A percentile compares a stretch with the other conserved stretches of the same genome.
Evolutionary conservation across 1,140 invertebrate genomes (phyloP).

Genomic region (Aleiodes sp.): DNA sequence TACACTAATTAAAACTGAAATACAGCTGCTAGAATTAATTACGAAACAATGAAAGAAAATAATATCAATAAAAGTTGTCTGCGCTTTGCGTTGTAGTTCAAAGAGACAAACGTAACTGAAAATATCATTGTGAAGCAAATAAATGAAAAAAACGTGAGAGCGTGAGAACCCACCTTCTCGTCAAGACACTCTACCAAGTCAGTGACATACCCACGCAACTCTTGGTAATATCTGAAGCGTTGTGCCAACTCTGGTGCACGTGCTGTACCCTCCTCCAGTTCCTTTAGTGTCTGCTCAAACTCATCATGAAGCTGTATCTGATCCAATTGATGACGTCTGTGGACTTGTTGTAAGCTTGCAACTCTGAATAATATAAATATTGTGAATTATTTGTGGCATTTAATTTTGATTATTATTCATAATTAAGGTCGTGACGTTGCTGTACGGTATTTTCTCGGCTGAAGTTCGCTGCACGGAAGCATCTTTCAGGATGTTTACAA

Average conservation of each 20-base stretch:
- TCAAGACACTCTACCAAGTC: constrained; percentile 97
- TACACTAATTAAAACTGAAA: constrained; percentile 5
- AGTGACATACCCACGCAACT: constrained; percentile 93
- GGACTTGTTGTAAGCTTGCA: constrained; percentile 69
- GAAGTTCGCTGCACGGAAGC: too few species aligned
- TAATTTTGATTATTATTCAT: too few species aligned
- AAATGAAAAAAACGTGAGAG: constrained; percentile 60
- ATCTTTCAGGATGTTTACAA: too few species aligned
- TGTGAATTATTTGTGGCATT: too few species aligned
- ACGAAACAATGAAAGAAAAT: background rate
- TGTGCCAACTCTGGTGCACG: constrained; percentile 76
- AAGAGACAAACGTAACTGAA: constrained; percentile 42
- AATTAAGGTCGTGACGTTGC: too few species aligned
- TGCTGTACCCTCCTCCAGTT: constrained; percentile 70
- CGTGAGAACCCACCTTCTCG: constrained; percentile 80
- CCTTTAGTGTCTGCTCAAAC: constrained; percentile 70
- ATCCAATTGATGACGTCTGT: constrained; percentile 68
- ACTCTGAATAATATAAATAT: constrained; percentile 62
- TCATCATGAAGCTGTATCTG: constrained; percentile 69
- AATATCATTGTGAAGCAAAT: constrained; percentile 46
- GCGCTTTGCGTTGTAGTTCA: background rate
- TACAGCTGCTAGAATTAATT: background rate
- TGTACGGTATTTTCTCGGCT: background rate
- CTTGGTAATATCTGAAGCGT: constrained; percentile 93
- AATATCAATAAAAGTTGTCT: background rate